Evolutionary conservation across 2,888 invertebrate species (phyloP), one percentile per base, ranked within the genome.

Genomic region (Hartigia nigra): DNA sequence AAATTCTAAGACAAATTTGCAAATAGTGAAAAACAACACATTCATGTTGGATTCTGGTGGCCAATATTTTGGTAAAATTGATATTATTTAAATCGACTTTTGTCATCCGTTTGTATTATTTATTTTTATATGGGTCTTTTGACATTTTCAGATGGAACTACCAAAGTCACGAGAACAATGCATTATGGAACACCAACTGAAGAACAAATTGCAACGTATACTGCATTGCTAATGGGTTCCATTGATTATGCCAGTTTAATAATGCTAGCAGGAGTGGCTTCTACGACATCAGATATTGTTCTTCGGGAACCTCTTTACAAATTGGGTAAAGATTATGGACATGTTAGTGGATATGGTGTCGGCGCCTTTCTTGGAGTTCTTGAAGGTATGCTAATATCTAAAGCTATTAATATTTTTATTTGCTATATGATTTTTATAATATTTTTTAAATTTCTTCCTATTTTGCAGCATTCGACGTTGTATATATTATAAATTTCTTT

Each of bases 41-140:
- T 94, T 93, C 86, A 91, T 95, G 74, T 90, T 94, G 81, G 95
- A 95, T 86, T 94, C 94, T 69, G 95, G 95, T 31, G 94, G 93
- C 31, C 95, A 95, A 84, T 95, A 94, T 88, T 91, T 91, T 75
- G 90, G 90, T 89, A 82, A 77, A 76, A 72, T 14, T 34, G 9
- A 31, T 31, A 0, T 11, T 69, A 31, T 69, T 69, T 55, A 69
- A 31, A 55, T 75, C n/a, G 12, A n/a, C 11, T 23, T 37, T 32
- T n/a, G n/a, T 34, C 23, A 72, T 3, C 3, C 4, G 14, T 34
- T 72, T n/a, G 31, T 32, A 14, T 72, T 72, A 72, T 12, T 23
- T 74, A 4, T 74, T 34, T 34, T 31, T 31, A 11, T 31, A 23
- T 23, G 55, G 23, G 9, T 23, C 23, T 55, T 55, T 2, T 55